A percentile compares a stretch with the other conserved stretches of the same genome.
Conservation (phyloP, 2,888 invertebrate species). For the Caprella mutica region DNA sequence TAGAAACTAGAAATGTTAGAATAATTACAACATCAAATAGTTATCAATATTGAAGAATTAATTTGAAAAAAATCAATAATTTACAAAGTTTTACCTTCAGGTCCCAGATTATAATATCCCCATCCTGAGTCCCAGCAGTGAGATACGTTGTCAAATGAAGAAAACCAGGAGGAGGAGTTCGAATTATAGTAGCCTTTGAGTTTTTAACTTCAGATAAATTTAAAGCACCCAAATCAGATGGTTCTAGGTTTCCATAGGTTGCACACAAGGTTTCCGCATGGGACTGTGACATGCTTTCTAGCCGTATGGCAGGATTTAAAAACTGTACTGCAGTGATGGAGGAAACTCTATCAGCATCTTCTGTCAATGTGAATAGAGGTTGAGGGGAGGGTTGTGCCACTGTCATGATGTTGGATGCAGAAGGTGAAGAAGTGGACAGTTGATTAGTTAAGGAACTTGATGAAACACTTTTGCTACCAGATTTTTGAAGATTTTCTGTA, state of each 20-base stretch:
- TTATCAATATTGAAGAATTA: too few species aligned
- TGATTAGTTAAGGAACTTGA: too few species aligned
- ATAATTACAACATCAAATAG: too few species aligned
- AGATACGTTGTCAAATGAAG: constrained; percentile 8
- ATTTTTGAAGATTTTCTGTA: background rate
- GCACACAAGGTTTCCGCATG: background rate
- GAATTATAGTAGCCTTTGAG: background rate
- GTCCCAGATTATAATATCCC: constrained; percentile 26
- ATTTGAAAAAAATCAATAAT: background rate
- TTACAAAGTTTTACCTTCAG: constrained; percentile 24
- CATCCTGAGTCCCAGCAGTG: constrained; percentile 30
- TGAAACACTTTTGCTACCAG: background rate
- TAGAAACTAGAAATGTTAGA: too few species aligned
- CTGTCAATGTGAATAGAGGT: constrained; percentile 13
- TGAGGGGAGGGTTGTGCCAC: constrained; percentile 11
- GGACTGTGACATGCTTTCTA: background rate
- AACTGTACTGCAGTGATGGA: constrained; percentile 23
- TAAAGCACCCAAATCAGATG: background rate
- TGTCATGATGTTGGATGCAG: too few species aligned
- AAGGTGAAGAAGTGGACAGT: too few species aligned
- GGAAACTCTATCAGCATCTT: too few species aligned
- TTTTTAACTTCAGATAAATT: background rate
- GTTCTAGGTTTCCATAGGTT: background rate
- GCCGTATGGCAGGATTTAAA: constrained; percentile 6
- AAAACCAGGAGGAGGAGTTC: constrained; percentile 1